Evolutionary conservation across 2,888 invertebrate species (phyloP).

Genomic region (Chrysomela aeneicollis): DNA sequence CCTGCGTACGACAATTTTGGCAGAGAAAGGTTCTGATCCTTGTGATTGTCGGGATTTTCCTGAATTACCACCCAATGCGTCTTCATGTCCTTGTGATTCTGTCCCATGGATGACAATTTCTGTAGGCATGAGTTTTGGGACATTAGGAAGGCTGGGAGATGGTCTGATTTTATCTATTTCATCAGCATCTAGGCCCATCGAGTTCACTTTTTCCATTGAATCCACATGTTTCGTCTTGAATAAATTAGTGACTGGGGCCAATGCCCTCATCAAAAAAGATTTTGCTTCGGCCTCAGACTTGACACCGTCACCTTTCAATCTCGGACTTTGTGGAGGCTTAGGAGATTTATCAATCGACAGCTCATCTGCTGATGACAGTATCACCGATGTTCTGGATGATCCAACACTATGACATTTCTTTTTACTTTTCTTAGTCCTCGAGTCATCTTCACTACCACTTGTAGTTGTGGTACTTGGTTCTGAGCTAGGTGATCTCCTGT

Average conservation of each 20-base stretch:
- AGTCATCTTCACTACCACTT: slow-evolving; percentile 58
- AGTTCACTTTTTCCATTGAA: slow-evolving; percentile 63
- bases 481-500: slow-evolving; percentile 61
- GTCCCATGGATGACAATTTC: not conserved
- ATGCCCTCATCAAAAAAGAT: slow-evolving; percentile 75
- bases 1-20: slow-evolving; percentile 52
- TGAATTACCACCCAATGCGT: slow-evolving; percentile 16
- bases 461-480: slow-evolving; percentile 53
- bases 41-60: not conserved
- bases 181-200: slow-evolving; percentile 52
- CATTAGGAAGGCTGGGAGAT: not conserved
- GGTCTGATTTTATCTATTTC: slow-evolving; percentile 35
- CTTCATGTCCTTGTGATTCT: not conserved
- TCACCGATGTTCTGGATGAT: slow-evolving; percentile 65
- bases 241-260: slow-evolving; percentile 79
- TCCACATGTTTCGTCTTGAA: slow-evolving; percentile 65
- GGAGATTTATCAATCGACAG: slow-evolving; percentile 63
- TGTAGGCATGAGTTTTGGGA: not conserved
- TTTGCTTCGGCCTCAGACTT: slow-evolving; percentile 71
- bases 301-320: slow-evolving; percentile 56
- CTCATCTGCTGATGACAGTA: slow-evolving; percentile 66
- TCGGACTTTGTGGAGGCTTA: slow-evolving; percentile 64
- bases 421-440: slow-evolving; percentile 46
- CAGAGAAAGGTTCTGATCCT: slow-evolving; percentile 59
- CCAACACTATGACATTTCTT: slow-evolving; percentile 51